phyloP scores from a whole-genome alignment of 1,140 invertebrate genomes.

The Brevipalpus yothersi region DNA sequence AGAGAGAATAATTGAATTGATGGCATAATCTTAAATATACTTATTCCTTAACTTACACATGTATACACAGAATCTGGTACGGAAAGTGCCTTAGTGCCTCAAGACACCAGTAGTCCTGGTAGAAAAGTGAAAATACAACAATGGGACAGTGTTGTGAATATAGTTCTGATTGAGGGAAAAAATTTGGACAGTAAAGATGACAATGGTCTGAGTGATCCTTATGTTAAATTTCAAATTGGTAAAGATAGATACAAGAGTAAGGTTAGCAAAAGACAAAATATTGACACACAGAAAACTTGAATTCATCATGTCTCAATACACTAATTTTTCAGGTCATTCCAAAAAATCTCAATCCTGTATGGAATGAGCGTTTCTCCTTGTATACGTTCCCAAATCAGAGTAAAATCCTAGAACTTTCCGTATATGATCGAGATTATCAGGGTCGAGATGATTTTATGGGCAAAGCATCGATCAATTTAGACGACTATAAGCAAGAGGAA shows the following conservation, averaged over 20 bases:
- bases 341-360: conserved; percentile 56
- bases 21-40: no score
- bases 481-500: conserved; percentile 54
- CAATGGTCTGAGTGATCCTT: conserved; percentile 71
- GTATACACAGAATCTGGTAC: background rate
- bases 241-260: conserved; percentile 97
- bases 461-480: conserved; percentile 59
- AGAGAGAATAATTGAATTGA: no score
- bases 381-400: conserved; percentile 74
- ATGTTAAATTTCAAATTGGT: conserved; percentile 88
- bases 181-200: conserved; percentile 66
- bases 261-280: conserved; percentile 23
- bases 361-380: conserved; percentile 92
- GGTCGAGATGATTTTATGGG: conserved; percentile 66
- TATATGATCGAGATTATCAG: conserved; percentile 63
- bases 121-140: conserved; percentile 63
- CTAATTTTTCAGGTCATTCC: conserved; percentile 15
- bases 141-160: conserved; percentile 84
- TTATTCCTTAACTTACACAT: no score
- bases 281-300: background rate
- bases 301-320: background rate
- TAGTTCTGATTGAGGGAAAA: conserved; percentile 80
- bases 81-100: background rate
- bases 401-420: conserved; percentile 61
- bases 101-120: background rate